Evolutionary conservation across 92 coral and sea anemone species (phyloP).

Genomic region (Paramuricea clavata): DNA sequence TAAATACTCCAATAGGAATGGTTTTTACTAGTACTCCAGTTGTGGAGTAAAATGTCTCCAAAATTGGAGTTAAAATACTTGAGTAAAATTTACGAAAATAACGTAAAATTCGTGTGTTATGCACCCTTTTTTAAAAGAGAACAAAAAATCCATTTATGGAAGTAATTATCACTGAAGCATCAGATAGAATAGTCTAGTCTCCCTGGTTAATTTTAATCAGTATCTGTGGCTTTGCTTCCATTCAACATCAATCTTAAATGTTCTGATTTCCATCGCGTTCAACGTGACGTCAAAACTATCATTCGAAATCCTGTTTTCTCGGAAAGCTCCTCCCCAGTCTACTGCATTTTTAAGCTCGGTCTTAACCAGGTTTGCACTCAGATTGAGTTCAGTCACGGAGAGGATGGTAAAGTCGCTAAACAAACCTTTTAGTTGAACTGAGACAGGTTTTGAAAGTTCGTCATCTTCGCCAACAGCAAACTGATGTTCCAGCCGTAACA

Average conservation of each 20-base stretch:
- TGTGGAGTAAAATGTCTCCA: too few species aligned
- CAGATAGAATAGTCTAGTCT: too few species aligned
- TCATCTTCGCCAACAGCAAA: constrained; percentile 87
- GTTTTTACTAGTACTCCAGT: too few species aligned
- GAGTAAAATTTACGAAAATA: too few species aligned
- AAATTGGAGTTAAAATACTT: too few species aligned
- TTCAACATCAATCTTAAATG: constrained; percentile 67
- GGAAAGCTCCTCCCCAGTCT: neutral
- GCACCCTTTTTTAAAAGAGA: too few species aligned
- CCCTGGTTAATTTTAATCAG: too few species aligned
- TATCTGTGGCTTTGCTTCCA: constrained; percentile 12
- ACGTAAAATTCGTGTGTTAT: too few species aligned
- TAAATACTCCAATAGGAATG: too few species aligned
- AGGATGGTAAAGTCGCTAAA: constrained; percentile 82
- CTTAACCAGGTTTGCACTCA: constrained; percentile 84
- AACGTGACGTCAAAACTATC: constrained; percentile 65
- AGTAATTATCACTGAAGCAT: too few species aligned
- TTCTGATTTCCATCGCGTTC: constrained; percentile 92
- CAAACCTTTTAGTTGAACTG: constrained; percentile 78
- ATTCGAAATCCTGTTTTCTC: neutral
- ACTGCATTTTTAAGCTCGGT: neutral
- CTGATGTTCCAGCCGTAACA: constrained; percentile 95
- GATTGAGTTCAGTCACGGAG: constrained; percentile 83
- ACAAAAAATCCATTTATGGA: too few species aligned
- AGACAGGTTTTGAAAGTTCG: constrained; percentile 84